phyloP scores from a whole-genome alignment of 1,140 invertebrate species.

The Ephestia elutella region DNA sequence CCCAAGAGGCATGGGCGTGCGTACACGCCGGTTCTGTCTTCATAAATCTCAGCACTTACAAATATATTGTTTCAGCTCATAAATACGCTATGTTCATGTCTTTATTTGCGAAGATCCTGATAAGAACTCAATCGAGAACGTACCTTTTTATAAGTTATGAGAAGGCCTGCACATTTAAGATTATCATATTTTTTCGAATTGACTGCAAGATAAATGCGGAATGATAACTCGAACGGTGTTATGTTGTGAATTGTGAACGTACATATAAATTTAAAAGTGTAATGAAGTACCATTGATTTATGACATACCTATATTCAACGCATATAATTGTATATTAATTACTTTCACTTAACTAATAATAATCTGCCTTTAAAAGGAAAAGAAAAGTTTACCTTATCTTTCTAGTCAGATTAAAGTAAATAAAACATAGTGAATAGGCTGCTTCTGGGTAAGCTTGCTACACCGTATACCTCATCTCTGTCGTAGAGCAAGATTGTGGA shows the following conservation, averaged over 20 bases:
- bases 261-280: too few species aligned
- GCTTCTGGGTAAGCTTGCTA: too few species aligned
- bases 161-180: constrained; percentile 1
- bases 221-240: background rate
- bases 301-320: too few species aligned
- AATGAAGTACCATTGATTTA: too few species aligned
- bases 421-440: too few species aligned
- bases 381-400: too few species aligned
- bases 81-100: constrained; percentile 41
- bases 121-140: constrained; percentile 30
- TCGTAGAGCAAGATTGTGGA: too few species aligned
- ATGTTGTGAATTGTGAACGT: background rate
- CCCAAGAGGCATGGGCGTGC: constrained; percentile 7
- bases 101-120: constrained; percentile 30
- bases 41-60: constrained; percentile 51
- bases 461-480: too few species aligned
- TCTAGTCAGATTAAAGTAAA: too few species aligned
- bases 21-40: constrained; percentile 28
- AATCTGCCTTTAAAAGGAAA: too few species aligned
- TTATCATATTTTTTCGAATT: constrained; percentile 4
- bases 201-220: background rate
- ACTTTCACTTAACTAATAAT: too few species aligned
- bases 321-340: too few species aligned
- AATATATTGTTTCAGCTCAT: constrained; percentile 56
- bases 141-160: constrained; percentile 9